Base-by-base conservation (phyloP, 1,140 invertebrate genomes). In the Hycleus cichorii region DNA sequence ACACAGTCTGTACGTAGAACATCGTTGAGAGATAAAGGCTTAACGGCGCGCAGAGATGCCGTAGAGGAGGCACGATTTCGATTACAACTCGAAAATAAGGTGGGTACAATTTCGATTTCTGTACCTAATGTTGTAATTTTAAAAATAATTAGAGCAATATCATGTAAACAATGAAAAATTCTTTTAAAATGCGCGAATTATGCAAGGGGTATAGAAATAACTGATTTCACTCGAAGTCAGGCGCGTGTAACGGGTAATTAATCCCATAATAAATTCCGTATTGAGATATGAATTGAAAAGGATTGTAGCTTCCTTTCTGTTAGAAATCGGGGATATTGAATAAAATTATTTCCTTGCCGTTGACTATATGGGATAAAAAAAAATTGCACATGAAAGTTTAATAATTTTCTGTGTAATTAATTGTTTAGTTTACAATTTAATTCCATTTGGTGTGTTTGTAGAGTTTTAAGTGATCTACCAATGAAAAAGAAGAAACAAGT, bases 1-100 rank as follows among this genome's bases (percentile, higher is more conserved):
- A 90, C 92, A 51, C 90, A 95, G 69, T 95, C 93, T 25, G 91
- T 97, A 40, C 81, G 94, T 47, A 81, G 95, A 47, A 96, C 93
- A 27, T 96, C 93, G n/a, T 85, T 97, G 57, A 81, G 94, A 32
- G 94, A 98, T 73, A 96, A 95, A 75, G 90, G 88, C 52, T 79
- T 93, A 57, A 91, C 94, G 43, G 92, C 93, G n/a, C 93, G 95
- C 76, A 91, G 93, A 68, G 95, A 98, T 77, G 93, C 91, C 7
- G 83, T 90, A 46, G 93, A 96, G 74, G 95, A 98, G 77, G 92
- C 91, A 8, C 78, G 86, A 24, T 73, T 90, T 2, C 77, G 88
- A 60, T 74, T 85, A 68, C 79, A 84, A 73, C 83, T 82, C 46
- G 82, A 84, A 71, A 80, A 82, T 81, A 69, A 69, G 58, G 66